These are phyloP conservation scores for Leptinotarsa undecemlineata DNA, from an alignment of 1,140 invertebrate species.

Conservation along the genomic window DNA sequence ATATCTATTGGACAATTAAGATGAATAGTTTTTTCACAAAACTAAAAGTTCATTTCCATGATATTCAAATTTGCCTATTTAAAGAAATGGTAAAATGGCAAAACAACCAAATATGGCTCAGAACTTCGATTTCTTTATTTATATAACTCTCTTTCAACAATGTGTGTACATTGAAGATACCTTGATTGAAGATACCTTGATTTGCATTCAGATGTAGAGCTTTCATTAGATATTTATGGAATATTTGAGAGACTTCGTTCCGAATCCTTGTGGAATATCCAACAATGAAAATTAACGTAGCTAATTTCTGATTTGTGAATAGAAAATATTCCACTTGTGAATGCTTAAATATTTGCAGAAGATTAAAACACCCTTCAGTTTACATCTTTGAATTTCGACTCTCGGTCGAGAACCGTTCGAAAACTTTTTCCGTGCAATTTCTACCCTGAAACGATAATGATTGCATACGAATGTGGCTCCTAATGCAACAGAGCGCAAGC, in stretches of 20 bases:
- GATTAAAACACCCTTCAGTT: conserved; percentile 31
- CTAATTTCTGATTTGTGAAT: conserved; percentile 30
- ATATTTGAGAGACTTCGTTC: conserved; percentile 9
- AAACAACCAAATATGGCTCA: too few relatives aligned
- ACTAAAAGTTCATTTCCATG: too few relatives aligned
- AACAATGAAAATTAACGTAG: conserved; percentile 22
- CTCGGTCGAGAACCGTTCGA: conserved; percentile 20
- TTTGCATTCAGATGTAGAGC: not conserved
- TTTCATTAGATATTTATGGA: conserved; percentile 16
- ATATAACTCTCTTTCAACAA: too few relatives aligned
- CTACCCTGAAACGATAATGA: not conserved
- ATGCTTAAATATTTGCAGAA: conserved; percentile 33
- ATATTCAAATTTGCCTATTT: too few relatives aligned
- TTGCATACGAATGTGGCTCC: not conserved
- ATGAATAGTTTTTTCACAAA: too few relatives aligned
- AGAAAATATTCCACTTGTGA: conserved; percentile 29
- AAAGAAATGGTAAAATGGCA: too few relatives aligned
- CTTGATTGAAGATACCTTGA: not conserved
- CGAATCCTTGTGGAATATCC: not conserved
- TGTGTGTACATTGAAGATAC: too few relatives aligned
- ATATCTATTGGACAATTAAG: too few relatives aligned
- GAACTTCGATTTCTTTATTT: too few relatives aligned
- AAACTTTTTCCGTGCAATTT: conserved; percentile 9
- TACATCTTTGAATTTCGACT: conserved; percentile 29
- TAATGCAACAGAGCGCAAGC: not conserved